Evolutionary conservation across 2,113 vertebrate genomes (phyloP), one percentile per base, ranked within the genome.

Genomic region (Pteronura brasiliensis): DNA sequence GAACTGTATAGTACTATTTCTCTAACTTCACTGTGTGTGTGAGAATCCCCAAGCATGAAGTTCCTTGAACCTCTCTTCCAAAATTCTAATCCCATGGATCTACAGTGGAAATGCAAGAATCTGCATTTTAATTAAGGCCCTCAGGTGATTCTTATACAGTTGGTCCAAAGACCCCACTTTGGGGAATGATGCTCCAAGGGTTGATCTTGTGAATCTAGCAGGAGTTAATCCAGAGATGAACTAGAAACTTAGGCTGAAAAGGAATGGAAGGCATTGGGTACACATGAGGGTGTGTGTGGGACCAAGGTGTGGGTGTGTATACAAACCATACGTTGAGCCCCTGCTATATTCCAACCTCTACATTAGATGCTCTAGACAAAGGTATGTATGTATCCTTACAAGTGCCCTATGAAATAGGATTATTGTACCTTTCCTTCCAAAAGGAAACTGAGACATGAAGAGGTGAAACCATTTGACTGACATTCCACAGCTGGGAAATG

Each of bases 381-480:
- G 52, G 36, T 4, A 55, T 18, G 3, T 2, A 2, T 83, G 9
- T 57, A 59, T 23, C 49, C 49, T 90, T 27, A 47, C 49, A 81
- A 57, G 17, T 39, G 2, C 12, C n/a, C 59, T 79, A 1, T 17
- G 21, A 87, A 74, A 81, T 31, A 42, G 63, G 95, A 88, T 44
- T 81, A 67, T 39, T 52, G 14, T 17, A 39, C 13, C 23, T 93
- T 82, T 85, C 74, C 25, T 94, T 89, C 44, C 52, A 74, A 95
- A 94, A 92, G 23, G 67, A 97, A 97, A 92, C 17, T 14, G 18
- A 95, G 71, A 39, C 36, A 90, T 29, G 15, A 87, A 91, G 90
- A 94, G 71, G 34, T 36, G 12, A 77, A 84, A 88, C 14, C 15
- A 74, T 4, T 63, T 59, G 2, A 18, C 82, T 59, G 29, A 15